Percentiles rank a stretch among this genome's conserved stretches.
Evolutionary conservation across 2,888 invertebrate genomes (phyloP).

Genomic region (Rotaria macrura): DNA sequence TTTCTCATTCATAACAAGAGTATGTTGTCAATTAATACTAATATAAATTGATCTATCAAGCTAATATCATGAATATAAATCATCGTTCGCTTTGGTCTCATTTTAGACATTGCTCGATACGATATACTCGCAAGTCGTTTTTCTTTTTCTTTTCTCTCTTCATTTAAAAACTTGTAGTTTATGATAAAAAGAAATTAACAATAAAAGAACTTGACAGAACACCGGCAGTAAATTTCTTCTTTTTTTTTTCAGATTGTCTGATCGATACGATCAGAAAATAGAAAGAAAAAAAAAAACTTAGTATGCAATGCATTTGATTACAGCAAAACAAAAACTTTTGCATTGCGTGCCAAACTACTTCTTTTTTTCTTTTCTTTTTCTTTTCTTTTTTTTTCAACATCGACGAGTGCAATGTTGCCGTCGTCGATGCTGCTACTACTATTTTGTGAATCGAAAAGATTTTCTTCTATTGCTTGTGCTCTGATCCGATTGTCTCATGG

Average conservation of each 20-base stretch:
- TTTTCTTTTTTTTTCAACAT: neutral
- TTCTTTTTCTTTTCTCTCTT: no score
- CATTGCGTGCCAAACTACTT: neutral
- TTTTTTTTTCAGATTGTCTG: neutral
- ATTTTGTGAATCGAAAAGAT: neutral
- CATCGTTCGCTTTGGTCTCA: neutral
- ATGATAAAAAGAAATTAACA: neutral
- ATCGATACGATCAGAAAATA: neutral
- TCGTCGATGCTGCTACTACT: neutral
- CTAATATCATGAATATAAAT: neutral
- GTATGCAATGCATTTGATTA: neutral
- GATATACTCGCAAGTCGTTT: no score
- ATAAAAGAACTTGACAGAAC: neutral
- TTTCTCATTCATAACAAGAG: no score
- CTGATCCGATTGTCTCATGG: neutral
- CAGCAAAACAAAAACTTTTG: neutral
- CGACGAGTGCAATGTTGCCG: neutral
- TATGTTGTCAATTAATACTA: neutral
- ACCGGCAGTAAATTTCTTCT: neutral
- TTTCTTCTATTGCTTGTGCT: neutral
- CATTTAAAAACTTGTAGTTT: neutral
- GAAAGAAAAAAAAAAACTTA: neutral
- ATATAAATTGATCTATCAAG: neutral
- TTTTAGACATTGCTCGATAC: no score
- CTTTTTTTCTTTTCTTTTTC: neutral